phyloP scores from a whole-genome alignment of 2,797 vertebrate genomes.

The Gobio occitaniae region DNA sequence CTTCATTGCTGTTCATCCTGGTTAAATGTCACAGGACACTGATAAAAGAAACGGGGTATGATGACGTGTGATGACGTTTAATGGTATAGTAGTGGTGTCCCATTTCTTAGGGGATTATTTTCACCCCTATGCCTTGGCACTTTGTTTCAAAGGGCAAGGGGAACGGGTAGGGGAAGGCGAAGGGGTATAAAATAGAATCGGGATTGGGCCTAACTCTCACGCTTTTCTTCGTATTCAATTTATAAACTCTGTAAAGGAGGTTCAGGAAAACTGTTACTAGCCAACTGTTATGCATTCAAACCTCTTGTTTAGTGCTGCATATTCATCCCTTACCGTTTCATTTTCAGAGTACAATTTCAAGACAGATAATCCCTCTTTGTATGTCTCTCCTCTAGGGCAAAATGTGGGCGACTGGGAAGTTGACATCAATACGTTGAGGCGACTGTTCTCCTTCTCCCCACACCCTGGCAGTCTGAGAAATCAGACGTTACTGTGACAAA shows the following conservation, averaged over 20 bases:
- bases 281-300: not conserved
- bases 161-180: no score
- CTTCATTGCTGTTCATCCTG: no score
- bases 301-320: not conserved
- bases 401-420: slow-evolving; percentile 84
- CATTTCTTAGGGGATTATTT: no score
- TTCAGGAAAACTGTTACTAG: not conserved
- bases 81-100: no score
- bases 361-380: slow-evolving; percentile 56
- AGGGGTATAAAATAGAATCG: no score
- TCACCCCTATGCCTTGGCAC: no score
- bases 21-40: no score
- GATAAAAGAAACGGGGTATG: no score
- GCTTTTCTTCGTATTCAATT: not conserved
- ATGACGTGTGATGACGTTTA: no score
- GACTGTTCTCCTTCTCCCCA: slow-evolving; percentile 75
- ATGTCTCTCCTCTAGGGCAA: slow-evolving; percentile 70
- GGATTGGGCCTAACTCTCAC: no score
- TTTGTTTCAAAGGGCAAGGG: no score
- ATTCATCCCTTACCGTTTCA: not conserved
- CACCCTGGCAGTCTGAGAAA: slow-evolving; percentile 80
- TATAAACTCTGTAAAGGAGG: not conserved
- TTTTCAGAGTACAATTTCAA: slow-evolving; percentile 16
- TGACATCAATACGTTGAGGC: slow-evolving; percentile 81
- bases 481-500: slow-evolving; percentile 82